Evolutionary conservation across 2,888 invertebrate genomes (phyloP), one percentile per base, ranked within the genome.

Genomic region (Scaeva pyrastri): DNA sequence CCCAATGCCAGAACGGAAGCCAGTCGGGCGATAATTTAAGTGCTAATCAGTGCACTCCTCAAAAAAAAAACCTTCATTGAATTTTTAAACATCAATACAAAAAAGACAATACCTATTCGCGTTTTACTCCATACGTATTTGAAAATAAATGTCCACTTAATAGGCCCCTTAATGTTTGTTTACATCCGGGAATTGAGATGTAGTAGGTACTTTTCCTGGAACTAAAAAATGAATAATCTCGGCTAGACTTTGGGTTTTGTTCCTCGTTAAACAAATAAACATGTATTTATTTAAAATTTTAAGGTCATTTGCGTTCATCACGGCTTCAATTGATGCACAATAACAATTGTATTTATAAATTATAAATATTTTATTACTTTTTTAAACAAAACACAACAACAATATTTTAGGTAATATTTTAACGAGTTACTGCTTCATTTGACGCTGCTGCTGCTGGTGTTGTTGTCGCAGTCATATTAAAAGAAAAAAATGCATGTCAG

Each of bases 281-380:
- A 68, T 58, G 45, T 11, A 36, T 19, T 58, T 77, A 62, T 45
- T 52, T 73, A 43, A 70, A 77, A 73, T 39, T 55, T 74, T 58
- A 71, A 83, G 83, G 68, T 83, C 79, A 56, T 68, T 74, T 74
- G 70, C 71, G 71, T 75, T 39, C 48, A 39, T 31, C 50, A 19
- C 48, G 39, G 66, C 39, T 36, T 26, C 26, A 41, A 60, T 68
- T 58, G 11, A 31, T 45, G 21, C 39, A 62, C 45, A 52, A 39
- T 43, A 26, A 64, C 48, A 26, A 41, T 21, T 60, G n/a, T 58
- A 19, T 19, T 58, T 48, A 68, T 60, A 52, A 50, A 50, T 21
- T 50, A n/a, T 52, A 39, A 1, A 10, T 39, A 39, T 10, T 10
- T 39, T 3, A 11, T 39, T 31, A 6, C 3, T 26, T 23, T 26